These are phyloP conservation scores for Chrysaora quinquecirrha DNA, from an alignment of 30 jellyfish, hydroid and myxozoan species.

Conservation along the genomic window DNA sequence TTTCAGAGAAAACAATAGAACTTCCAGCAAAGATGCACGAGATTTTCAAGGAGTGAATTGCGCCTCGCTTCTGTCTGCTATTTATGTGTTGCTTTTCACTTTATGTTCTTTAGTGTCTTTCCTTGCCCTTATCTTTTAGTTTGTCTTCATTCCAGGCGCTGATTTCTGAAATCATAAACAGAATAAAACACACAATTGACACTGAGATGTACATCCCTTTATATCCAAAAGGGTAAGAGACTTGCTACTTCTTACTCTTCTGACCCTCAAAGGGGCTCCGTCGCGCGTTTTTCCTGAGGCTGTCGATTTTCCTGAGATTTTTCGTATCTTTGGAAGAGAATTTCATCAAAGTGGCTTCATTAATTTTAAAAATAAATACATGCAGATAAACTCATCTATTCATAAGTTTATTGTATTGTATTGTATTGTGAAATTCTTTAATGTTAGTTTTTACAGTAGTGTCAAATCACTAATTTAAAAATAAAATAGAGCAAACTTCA, in stretches of 20 bases:
- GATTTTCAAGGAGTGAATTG: no score
- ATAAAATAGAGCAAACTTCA: no score
- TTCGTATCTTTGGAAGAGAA: no score
- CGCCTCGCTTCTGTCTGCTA: neutral
- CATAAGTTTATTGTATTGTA: neutral
- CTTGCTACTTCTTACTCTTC: no score
- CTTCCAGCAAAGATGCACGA: no score
- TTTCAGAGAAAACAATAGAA: no score
- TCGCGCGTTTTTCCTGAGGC: neutral
- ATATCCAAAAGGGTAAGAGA: slow-evolving; percentile 89
- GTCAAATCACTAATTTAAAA: no score
- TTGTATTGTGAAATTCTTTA: no score
- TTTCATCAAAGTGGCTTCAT: neutral
- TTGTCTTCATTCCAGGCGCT: slow-evolving; percentile 52
- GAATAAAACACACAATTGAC: slow-evolving; percentile 74
- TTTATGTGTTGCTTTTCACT: neutral
- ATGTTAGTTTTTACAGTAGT: no score
- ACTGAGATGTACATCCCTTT: slow-evolving; percentile 86
- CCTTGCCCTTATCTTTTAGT: neutral
- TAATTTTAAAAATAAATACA: no score
- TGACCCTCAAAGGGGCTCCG: neutral
- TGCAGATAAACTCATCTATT: no score
- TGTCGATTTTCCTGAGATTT: neutral
- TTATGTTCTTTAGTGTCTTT: neutral
- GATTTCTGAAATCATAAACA: slow-evolving; percentile 60